These are phyloP conservation scores for Cirrhinus molitorella DNA, from an alignment of 2,797 vertebrate genomes.

Conservation along the genomic window DNA sequence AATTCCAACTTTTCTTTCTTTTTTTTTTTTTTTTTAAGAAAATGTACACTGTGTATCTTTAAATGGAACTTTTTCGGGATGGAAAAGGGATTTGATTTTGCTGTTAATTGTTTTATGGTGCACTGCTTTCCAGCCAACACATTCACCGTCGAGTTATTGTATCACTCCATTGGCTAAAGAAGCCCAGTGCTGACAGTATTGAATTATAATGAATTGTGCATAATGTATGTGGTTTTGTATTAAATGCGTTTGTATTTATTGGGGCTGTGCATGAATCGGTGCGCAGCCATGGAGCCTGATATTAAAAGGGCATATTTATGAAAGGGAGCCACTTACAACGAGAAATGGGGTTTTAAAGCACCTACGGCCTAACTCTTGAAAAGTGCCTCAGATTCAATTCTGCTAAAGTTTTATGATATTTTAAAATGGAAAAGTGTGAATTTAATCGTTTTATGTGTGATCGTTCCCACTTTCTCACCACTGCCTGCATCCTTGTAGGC, in stretches of 20 bases:
- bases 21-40: no score
- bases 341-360: not conserved
- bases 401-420: conserved; percentile 3
- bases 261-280: conserved; percentile 25
- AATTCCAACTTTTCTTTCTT: conserved; percentile 46
- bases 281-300: conserved; percentile 32
- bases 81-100: conserved; percentile 54
- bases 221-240: conserved; percentile 50
- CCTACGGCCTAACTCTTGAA: conserved; percentile 5
- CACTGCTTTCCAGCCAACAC: conserved; percentile 54
- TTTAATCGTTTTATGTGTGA: not conserved
- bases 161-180: conserved; percentile 53
- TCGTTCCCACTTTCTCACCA: conserved; percentile 2
- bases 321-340: conserved; percentile 20
- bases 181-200: conserved; percentile 57
- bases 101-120: conserved; percentile 43
- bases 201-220: conserved; percentile 47
- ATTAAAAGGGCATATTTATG: conserved; percentile 36
- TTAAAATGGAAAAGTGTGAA: not conserved
- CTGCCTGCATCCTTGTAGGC: not conserved
- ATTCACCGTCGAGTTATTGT: conserved; percentile 43
- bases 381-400: conserved; percentile 37
- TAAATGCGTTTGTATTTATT: conserved; percentile 56
- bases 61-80: conserved; percentile 47
- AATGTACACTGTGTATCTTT: conserved; percentile 61